Evolutionary conservation across 2,888 invertebrate genomes (phyloP).

Genomic region (Blastobasis lacticolella): DNA sequence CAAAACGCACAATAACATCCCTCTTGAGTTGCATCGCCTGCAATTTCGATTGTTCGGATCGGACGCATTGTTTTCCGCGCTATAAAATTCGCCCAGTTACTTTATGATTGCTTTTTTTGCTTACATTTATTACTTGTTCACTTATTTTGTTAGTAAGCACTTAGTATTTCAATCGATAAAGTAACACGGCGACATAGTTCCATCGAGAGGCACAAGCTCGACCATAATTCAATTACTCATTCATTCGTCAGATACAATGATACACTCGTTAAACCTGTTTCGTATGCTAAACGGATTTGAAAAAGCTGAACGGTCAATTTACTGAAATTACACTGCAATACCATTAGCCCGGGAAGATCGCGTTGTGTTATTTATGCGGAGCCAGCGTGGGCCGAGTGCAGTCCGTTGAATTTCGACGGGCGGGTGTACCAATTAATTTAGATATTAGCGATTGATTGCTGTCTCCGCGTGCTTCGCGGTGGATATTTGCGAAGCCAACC

Average conservation of each 20-base stretch:
- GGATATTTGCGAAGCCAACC: constrained; percentile 15
- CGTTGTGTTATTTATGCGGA: constrained; percentile 47
- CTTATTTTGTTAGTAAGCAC: too few species aligned
- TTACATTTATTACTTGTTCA: background rate
- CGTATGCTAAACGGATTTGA: constrained; percentile 25
- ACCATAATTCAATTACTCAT: too few species aligned
- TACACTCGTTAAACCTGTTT: background rate
- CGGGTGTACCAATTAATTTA: too few species aligned
- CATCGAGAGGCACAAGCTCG: too few species aligned
- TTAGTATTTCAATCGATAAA: too few species aligned
- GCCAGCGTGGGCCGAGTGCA: constrained; percentile 14
- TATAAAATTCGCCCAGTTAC: constrained; percentile 50
- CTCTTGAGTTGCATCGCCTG: constrained; percentile 38
- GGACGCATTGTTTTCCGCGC: constrained; percentile 58
- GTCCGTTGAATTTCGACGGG: background rate
- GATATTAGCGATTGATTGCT: too few species aligned
- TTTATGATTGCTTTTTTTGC: constrained; percentile 47
- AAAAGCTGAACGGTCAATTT: constrained; percentile 36
- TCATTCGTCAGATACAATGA: background rate
- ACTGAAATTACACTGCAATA: constrained; percentile 48
- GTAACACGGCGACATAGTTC: too few species aligned
- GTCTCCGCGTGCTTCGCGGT: too few species aligned
- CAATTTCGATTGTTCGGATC: constrained; percentile 52
- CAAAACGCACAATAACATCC: background rate
- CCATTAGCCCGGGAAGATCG: constrained; percentile 51